phyloP scores from a whole-genome alignment of 2,113 vertebrate species.

The Dipodomys spectabilis region DNA sequence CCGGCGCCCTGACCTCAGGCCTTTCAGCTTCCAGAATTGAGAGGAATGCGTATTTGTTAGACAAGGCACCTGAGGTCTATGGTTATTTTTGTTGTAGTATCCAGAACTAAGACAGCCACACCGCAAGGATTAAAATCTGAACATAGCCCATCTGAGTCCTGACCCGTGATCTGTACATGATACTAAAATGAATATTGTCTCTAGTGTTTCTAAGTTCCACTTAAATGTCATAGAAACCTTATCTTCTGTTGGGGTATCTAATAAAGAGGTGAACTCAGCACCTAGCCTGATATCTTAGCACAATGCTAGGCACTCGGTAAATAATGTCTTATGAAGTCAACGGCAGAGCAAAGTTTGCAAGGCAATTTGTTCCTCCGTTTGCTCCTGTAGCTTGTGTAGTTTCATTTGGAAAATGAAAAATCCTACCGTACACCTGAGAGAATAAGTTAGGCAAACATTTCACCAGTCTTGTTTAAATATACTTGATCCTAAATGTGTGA shows the following conservation, averaged over 20 bases:
- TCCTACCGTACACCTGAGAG: neutral
- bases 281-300: neutral
- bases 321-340: neutral
- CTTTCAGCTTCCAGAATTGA: neutral
- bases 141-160: neutral
- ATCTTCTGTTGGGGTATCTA: neutral
- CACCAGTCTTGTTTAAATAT: conserved; percentile 56
- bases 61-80: neutral
- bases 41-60: too few species aligned
- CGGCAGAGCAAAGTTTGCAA: neutral
- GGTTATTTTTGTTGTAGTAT: neutral
- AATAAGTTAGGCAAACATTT: conserved; percentile 67
- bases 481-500: conserved; percentile 52
- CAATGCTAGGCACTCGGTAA: neutral
- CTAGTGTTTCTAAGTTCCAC: neutral
- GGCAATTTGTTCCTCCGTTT: neutral
- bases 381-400: neutral
- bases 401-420: conserved; percentile 49
- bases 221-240: neutral
- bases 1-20: neutral
- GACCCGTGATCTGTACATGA: neutral
- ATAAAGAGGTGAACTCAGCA: neutral
- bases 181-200: neutral
- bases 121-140: neutral
- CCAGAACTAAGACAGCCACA: neutral